phyloP scores from a whole-genome alignment of 2,113 vertebrate species.

The Alces alces region DNA sequence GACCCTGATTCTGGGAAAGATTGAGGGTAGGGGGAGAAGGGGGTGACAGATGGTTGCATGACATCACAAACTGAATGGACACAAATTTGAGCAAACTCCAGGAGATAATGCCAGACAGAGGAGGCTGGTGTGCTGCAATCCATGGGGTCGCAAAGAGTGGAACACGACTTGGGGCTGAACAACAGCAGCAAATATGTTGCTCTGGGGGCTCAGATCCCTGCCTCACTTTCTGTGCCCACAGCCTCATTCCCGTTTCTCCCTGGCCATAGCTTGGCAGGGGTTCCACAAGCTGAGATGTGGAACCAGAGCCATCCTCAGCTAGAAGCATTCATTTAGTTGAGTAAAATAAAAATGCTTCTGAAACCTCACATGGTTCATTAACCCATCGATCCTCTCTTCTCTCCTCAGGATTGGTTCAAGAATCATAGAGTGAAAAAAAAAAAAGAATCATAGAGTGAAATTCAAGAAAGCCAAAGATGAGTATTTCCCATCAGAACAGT shows the following conservation, averaged over 20 bases:
- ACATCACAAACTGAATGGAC: background rate
- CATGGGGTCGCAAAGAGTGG: background rate
- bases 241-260: background rate
- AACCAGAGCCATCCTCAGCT: background rate
- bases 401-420: constrained; percentile 31
- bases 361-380: background rate
- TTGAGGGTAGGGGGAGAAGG: background rate
- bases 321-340: fast-evolving
- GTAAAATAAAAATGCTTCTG: background rate
- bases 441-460: constrained; percentile 37
- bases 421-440: constrained; percentile 20
- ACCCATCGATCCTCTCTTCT: background rate
- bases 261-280: fast-evolving
- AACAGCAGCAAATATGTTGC: background rate
- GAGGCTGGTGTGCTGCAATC: background rate
- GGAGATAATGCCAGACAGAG: background rate
- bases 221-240: background rate
- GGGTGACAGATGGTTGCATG: background rate
- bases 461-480: background rate
- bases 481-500: fast-evolving
- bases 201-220: background rate
- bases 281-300: too few species aligned
- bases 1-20: background rate
- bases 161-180: background rate
- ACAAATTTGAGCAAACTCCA: background rate